phyloP scores from a whole-genome alignment of 2,888 invertebrate species.

The Lithophane socia region DNA sequence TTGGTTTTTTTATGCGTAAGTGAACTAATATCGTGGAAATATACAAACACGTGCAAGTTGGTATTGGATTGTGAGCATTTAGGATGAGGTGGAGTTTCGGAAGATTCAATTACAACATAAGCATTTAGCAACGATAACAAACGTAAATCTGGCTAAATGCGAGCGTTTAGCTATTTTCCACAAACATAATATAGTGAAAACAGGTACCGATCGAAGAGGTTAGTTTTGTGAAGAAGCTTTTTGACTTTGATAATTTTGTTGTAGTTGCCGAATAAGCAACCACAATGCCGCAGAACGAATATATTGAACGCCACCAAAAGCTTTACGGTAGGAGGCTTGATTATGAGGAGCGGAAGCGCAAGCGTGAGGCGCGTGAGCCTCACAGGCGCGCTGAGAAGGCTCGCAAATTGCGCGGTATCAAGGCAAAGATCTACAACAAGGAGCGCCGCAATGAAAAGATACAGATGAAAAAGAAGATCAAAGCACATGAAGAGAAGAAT shows the following conservation, averaged over 20 bases:
- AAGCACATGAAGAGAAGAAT: constrained; percentile 98
- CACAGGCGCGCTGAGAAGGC: constrained; percentile 98
- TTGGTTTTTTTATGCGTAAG: constrained; percentile 21
- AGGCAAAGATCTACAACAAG: constrained; percentile 99
- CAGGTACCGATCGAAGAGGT: constrained; percentile 50
- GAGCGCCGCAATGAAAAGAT: constrained; percentile 99
- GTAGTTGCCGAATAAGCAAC: constrained; percentile 90
- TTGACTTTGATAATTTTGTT: constrained; percentile 86
- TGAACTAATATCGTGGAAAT: constrained; percentile 20
- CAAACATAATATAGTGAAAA: constrained; percentile 27
- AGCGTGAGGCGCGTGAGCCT: constrained; percentile 98
- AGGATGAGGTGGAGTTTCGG: constrained; percentile 41
- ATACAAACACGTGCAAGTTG: constrained; percentile 58
- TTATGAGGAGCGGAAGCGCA: constrained; percentile 99
- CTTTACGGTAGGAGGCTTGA: constrained; percentile 98
- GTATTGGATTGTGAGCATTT: constrained; percentile 29
- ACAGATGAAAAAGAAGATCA: constrained; percentile 99
- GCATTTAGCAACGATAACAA: not conserved
- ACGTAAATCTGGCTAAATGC: constrained; percentile 1
- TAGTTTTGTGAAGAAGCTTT: constrained; percentile 58
- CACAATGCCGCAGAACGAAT: constrained; percentile 99
- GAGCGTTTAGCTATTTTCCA: not conserved
- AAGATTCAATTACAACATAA: constrained; percentile 23
- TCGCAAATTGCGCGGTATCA: constrained; percentile 97
- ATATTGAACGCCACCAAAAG: constrained; percentile 99